Evolutionary conservation across 2,888 invertebrate species (phyloP).

Genomic region (Anodontia alba): DNA sequence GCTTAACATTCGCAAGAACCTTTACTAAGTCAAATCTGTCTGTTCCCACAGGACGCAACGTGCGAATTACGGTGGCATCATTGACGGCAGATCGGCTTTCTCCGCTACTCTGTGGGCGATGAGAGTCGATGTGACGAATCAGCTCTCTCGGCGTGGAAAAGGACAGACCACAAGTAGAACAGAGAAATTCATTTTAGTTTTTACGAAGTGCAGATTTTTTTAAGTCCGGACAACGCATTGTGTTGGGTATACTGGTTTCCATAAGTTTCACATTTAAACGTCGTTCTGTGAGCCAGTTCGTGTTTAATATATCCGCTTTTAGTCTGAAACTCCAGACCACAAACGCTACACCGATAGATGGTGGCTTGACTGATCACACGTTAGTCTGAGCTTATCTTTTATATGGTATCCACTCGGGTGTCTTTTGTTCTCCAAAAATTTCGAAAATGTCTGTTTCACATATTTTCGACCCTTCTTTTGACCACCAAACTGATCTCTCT

Average conservation of each 20-base stretch:
- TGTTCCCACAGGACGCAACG: not conserved
- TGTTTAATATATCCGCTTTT: conserved; percentile 2
- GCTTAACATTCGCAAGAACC: not conserved
- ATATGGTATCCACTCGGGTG: conserved; percentile 1
- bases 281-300: conserved; percentile 1
- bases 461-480: not conserved
- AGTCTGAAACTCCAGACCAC: conserved; percentile 8
- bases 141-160: conserved; percentile 5
- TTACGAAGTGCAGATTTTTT: not conserved
- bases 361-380: not conserved
- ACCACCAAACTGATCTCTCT: conserved; percentile 3
- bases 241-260: not conserved
- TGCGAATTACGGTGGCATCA: not conserved
- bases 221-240: not conserved
- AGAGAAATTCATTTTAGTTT: not conserved
- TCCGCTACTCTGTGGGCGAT: conserved; percentile 1
- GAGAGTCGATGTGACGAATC: not conserved
- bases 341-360: conserved; percentile 16
- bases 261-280: conserved; percentile 9
- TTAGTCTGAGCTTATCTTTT: not conserved
- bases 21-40: conserved; percentile 15
- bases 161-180: not conserved
- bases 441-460: conserved; percentile 8
- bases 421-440: conserved; percentile 16
- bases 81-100: conserved; percentile 2